phyloP scores from a whole-genome alignment of 2,888 invertebrate species.

The Micoletzkya japonica region DNA sequence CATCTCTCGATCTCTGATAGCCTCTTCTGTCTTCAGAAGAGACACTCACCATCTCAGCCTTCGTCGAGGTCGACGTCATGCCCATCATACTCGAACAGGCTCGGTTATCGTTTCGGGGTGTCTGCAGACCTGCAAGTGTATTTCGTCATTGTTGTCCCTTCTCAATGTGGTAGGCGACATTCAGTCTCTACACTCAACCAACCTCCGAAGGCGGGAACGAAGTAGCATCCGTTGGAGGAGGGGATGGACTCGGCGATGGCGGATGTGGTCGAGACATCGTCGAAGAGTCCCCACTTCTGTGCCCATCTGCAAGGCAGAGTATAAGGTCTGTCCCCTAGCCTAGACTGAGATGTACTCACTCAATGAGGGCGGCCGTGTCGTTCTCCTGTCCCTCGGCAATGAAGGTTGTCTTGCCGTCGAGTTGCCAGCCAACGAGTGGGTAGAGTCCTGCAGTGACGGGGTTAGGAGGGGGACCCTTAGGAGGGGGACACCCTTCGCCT shows the following conservation, averaged over 20 bases:
- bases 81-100: conserved; percentile 85
- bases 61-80: conserved; percentile 74
- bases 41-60: conserved; percentile 64
- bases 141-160: not conserved
- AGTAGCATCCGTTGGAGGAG: conserved; percentile 68
- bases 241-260: conserved; percentile 40
- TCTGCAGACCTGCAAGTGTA: conserved; percentile 69
- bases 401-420: conserved; percentile 69
- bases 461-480: not conserved
- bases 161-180: not conserved
- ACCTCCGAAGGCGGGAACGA: conserved; percentile 87
- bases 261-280: conserved; percentile 41
- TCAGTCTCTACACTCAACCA: conserved; percentile 34
- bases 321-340: not conserved
- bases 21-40: not conserved
- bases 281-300: conserved; percentile 38
- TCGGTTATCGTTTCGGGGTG: conserved; percentile 83
- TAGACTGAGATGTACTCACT: not conserved
- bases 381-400: conserved; percentile 84
- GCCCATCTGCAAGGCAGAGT: conserved; percentile 15
- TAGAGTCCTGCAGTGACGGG: conserved; percentile 73
- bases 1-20: not conserved
- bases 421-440: conserved; percentile 86
- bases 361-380: conserved; percentile 80
- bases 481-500: not conserved